A percentile compares a stretch with the other conserved stretches of the same genome.
Conservation (phyloP, 2,797 vertebrate genomes). For the Buphagus erythrorhynchus region DNA sequence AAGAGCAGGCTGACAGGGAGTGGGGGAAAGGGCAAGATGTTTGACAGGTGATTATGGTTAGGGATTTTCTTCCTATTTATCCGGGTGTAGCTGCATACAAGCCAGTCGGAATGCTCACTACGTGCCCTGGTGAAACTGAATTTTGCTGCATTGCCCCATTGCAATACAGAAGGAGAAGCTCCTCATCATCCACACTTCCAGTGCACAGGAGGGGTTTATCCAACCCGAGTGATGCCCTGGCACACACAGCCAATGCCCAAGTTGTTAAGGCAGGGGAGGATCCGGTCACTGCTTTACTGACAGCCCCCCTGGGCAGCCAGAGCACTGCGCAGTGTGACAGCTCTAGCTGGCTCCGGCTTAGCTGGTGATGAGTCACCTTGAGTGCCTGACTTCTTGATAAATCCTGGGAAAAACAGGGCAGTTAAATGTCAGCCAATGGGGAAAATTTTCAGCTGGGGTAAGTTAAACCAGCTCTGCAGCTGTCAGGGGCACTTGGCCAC, state of each 20-base stretch:
- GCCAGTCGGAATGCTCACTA: neutral
- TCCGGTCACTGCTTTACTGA: neutral
- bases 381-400: conserved; percentile 17
- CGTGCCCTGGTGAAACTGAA: fast-evolving
- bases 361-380: conserved; percentile 8
- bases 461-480: neutral
- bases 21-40: neutral
- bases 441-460: neutral
- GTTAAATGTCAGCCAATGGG: conserved; percentile 31
- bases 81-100: neutral
- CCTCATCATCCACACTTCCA: neutral
- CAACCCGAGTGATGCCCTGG: neutral
- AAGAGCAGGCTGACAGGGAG: neutral
- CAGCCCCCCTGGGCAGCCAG: neutral
- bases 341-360: neutral
- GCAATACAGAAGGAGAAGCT: neutral
- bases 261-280: neutral
- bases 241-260: neutral
- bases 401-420: neutral
- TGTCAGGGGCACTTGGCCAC: neutral
- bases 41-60: neutral
- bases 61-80: neutral
- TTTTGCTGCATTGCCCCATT: neutral
- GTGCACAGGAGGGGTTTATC: neutral
- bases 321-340: neutral